Evolutionary conservation across 1,140 invertebrate species (phyloP).

Genomic region (Drosophila kohkoa): DNA sequence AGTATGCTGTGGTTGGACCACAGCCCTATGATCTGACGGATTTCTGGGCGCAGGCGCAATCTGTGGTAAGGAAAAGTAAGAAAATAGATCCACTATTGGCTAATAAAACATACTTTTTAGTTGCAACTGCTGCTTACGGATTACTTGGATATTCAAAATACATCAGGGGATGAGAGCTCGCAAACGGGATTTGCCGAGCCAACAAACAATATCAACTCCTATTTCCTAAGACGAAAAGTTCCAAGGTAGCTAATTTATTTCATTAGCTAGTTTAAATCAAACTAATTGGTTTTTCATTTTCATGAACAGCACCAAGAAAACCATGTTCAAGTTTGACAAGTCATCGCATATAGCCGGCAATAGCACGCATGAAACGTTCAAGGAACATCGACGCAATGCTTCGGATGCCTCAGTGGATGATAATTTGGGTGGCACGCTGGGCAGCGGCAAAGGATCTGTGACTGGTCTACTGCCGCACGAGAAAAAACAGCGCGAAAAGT

Average conservation of each 20-base stretch:
- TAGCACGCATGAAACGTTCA: slow-evolving; percentile 85
- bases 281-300: not conserved
- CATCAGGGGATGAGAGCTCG: slow-evolving; percentile 87
- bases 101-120: slow-evolving; percentile 84
- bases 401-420: slow-evolving; percentile 82
- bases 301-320: slow-evolving; percentile 70
- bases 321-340: slow-evolving; percentile 92
- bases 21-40: slow-evolving; percentile 91
- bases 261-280: too few relatives aligned
- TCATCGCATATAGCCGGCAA: slow-evolving; percentile 89
- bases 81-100: not conserved
- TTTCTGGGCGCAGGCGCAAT: slow-evolving; percentile 95
- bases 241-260: slow-evolving; percentile 85
- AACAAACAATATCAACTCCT: slow-evolving; percentile 84
- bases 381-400: slow-evolving; percentile 86
- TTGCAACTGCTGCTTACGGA: slow-evolving; percentile 92
- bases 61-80: slow-evolving; percentile 88
- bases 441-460: slow-evolving; percentile 68
- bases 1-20: slow-evolving; percentile 86
- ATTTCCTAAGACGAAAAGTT: slow-evolving; percentile 87
- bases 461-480: slow-evolving; percentile 61
- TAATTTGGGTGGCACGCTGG: slow-evolving; percentile 54
- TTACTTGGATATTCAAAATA: slow-evolving; percentile 93
- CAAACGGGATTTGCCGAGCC: slow-evolving; percentile 87
- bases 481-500: slow-evolving; percentile 85